Evolutionary conservation across 2,888 invertebrate genomes (phyloP).

Genomic region (Pyralis farinalis): DNA sequence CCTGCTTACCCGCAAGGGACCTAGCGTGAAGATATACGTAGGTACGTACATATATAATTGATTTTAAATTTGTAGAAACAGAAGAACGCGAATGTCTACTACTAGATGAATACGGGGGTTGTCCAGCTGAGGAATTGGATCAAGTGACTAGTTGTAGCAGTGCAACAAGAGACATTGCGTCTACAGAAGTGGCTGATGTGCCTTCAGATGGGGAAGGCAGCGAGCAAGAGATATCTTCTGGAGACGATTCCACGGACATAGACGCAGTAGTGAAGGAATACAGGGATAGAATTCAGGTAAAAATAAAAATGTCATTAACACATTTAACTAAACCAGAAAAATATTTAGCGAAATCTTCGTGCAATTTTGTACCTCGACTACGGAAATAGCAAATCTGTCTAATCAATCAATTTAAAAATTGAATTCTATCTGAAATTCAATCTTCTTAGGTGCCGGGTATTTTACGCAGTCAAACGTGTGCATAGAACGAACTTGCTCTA

Average conservation of each 20-base stretch:
- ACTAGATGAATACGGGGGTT: slow-evolving; percentile 77
- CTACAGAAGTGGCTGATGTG: slow-evolving; percentile 53
- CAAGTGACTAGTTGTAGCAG: slow-evolving; percentile 51
- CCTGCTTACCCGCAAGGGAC: no score
- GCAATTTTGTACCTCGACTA: no score
- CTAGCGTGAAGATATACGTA: no score
- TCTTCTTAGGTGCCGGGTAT: no score
- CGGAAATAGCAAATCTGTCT: no score
- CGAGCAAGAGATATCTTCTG: slow-evolving; percentile 78
- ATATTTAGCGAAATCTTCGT: no score
- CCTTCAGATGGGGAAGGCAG: slow-evolving; percentile 71
- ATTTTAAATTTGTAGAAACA: slow-evolving; percentile 42
- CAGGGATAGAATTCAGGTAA: slow-evolving; percentile 85
- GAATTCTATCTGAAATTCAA: no score
- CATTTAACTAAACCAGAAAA: no score
- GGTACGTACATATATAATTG: no score
- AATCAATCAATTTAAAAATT: no score
- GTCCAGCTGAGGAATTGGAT: slow-evolving; percentile 56
- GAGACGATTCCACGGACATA: slow-evolving; percentile 87
- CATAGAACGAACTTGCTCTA: no score
- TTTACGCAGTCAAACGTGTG: no score
- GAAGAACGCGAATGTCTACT: slow-evolving; percentile 82
- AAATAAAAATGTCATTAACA: background rate
- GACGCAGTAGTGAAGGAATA: slow-evolving; percentile 90
- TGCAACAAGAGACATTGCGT: slow-evolving; percentile 39